Evolutionary conservation across 2,113 vertebrate species (phyloP), one percentile per base, ranked within the genome.

Genomic region (Pseudolaguvia tuberculata): DNA sequence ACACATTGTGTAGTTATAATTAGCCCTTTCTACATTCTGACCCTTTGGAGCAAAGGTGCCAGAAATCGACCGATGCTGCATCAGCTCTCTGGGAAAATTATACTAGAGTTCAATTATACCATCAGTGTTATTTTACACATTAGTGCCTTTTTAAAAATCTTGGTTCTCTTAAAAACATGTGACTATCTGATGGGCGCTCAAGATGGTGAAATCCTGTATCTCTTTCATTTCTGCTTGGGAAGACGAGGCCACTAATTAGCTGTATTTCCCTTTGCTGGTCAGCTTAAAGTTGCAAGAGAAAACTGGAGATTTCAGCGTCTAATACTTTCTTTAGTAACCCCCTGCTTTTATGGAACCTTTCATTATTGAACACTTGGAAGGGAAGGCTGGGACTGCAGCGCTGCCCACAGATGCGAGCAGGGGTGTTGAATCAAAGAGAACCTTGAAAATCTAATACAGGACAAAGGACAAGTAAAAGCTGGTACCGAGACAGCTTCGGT

Each of bases 191-290:
- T 67, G 56, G 72, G 65, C 59, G 74, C 47, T 63, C 63, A 80
- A 82, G 77, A 81, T 73, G 74, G 79, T 45, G 23, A 72, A 70
- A 85, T 82, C 72, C 76, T 65, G 63, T 75, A 31, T 67, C 51
- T 59, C 61, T 61, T 79, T 70, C 50, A 59, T 70, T 63, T 62
- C 52, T 17, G 45, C 29, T 14, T n/a, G 61, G n/a, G 57, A 70
- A 62, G 65, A 75, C 79, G 66, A 55, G 57, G 72, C 70, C 23
- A 81, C 72, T 82, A 90, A 88, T 89, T 88, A 90, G 78, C 82
- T 73, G 55, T 73, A 83, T 84, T 80, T 81, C 82, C 81, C 70
- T 78, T 85, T 73, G 79, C 29, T 70, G 70, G 42, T 56, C 61
- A 51, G 59, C 65, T 17, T 52, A 55, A 57, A 55, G 15, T 61